Evolutionary conservation across 2,888 invertebrate genomes (phyloP).

Genomic region (Nemurella pictetii): DNA sequence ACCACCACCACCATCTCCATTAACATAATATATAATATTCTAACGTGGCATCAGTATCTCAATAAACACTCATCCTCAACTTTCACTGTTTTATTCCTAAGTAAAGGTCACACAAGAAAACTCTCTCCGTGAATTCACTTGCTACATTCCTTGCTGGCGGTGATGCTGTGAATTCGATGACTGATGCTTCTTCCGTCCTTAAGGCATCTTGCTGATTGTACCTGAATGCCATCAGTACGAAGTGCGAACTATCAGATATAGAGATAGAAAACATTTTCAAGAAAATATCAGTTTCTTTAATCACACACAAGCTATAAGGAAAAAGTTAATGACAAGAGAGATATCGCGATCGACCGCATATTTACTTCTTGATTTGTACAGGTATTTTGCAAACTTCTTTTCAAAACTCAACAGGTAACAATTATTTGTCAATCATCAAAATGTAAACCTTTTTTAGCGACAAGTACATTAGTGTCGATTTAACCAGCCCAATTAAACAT

Average conservation of each 20-base stretch:
- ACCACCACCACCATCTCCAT: too few species aligned
- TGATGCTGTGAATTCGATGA: background rate
- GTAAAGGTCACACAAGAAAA: conserved; percentile 19
- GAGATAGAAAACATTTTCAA: background rate
- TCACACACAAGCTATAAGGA: background rate
- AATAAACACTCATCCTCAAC: conserved; percentile 23
- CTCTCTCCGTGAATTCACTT: conserved; percentile 14
- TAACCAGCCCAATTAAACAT: too few species aligned
- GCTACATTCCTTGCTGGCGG: background rate
- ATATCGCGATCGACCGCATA: background rate
- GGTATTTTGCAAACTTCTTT: background rate
- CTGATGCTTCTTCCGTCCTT: conserved; percentile 4
- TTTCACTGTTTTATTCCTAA: conserved; percentile 23
- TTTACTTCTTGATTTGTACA: background rate
- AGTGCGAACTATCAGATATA: background rate
- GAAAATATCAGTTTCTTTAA: background rate
- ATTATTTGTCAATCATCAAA: background rate
- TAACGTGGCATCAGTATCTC: background rate
- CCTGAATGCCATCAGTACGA: background rate
- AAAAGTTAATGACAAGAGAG: background rate
- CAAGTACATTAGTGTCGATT: too few species aligned
- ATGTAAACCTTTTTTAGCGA: background rate
- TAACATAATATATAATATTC: background rate
- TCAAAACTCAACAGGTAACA: background rate
- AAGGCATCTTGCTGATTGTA: background rate